Conservation (phyloP, 2,888 invertebrate species). For the Phorcus lineatus region DNA sequence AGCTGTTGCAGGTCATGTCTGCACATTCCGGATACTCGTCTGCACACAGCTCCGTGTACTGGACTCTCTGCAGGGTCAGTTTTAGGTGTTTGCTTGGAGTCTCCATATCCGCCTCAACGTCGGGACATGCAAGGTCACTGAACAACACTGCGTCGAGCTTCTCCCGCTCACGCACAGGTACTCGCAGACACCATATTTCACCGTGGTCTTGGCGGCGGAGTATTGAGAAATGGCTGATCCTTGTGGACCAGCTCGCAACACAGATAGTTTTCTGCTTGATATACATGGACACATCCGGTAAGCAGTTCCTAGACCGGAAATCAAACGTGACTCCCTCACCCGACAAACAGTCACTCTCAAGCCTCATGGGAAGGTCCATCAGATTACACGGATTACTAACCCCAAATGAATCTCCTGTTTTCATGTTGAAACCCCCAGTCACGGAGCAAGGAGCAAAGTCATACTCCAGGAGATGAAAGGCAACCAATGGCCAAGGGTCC, state of each 20-base stretch:
- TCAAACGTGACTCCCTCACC: constrained; percentile 66
- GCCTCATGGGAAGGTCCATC: constrained; percentile 65
- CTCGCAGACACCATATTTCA: constrained; percentile 56
- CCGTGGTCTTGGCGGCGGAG: constrained; percentile 46
- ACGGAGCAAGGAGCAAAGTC: constrained; percentile 62
- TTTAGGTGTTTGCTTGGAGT: constrained; percentile 40
- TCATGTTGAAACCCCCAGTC: constrained; percentile 67
- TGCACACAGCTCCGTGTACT: constrained; percentile 56
- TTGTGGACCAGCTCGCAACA: constrained; percentile 56
- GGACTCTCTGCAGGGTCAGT: constrained; percentile 48
- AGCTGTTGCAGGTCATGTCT: constrained; percentile 50
- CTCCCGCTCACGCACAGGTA: constrained; percentile 36
- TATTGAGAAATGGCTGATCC: constrained; percentile 51
- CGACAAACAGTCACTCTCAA: constrained; percentile 66
- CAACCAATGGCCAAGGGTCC: constrained; percentile 62
- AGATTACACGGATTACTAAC: constrained; percentile 60
- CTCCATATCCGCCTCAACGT: not conserved
- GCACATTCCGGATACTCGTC: constrained; percentile 65
- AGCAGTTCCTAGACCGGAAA: constrained; percentile 55
- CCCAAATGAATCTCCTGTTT: constrained; percentile 46
- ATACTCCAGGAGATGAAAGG: constrained; percentile 40
- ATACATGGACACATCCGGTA: constrained; percentile 50
- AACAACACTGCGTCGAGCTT: constrained; percentile 44
- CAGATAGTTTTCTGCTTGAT: constrained; percentile 53
- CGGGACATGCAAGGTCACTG: constrained; percentile 53